phyloP scores from a whole-genome alignment of 2,113 vertebrate species.

The Neomonachus schauinslandi region DNA sequence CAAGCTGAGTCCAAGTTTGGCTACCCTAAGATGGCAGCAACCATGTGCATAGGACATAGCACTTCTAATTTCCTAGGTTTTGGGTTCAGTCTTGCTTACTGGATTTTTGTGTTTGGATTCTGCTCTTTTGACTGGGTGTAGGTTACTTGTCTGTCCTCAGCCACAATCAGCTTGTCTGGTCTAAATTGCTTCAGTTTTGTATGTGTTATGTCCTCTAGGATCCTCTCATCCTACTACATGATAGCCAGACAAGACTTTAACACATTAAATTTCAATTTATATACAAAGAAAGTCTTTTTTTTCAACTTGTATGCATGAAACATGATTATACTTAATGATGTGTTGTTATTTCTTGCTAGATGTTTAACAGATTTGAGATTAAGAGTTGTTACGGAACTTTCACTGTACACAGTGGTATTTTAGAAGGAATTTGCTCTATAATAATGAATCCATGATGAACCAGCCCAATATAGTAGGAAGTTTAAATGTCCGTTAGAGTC shows the following conservation, averaged over 20 bases:
- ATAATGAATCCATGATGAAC: neutral
- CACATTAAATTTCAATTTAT: neutral
- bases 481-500: neutral
- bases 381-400: neutral
- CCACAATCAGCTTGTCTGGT: neutral
- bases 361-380: neutral
- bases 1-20: neutral
- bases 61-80: neutral
- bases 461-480: neutral
- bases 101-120: neutral
- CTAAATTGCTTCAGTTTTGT: neutral
- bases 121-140: neutral
- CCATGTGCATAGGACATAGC: neutral
- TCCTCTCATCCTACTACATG: neutral
- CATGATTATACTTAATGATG: neutral
- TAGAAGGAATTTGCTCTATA: neutral
- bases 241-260: neutral
- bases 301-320: neutral
- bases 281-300: neutral
- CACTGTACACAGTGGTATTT: neutral
- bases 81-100: neutral
- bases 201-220: neutral
- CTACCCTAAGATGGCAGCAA: neutral
- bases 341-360: neutral
- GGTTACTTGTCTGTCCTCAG: neutral